Base-by-base conservation (phyloP, 2,888 invertebrate genomes). In the Trichacis sp. region DNA sequence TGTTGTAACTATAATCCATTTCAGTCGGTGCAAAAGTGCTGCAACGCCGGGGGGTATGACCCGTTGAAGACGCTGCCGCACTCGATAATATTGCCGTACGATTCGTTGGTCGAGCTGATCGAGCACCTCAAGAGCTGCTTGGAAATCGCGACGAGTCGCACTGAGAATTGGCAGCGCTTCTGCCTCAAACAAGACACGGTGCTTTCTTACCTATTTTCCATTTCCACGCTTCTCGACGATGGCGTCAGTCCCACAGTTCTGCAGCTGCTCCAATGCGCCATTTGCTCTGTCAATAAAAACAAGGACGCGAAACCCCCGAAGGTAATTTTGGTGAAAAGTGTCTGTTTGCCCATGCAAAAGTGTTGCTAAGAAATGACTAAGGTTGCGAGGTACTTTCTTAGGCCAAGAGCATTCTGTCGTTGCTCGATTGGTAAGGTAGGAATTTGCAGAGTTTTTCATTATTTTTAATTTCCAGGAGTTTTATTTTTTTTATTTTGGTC, bases 101-200 rank as follows among this genome's bases (percentile, higher is more conserved):
- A 97, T 84, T 91, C 93, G 3, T 88, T 97, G n/a, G 96, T 97
- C 3, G 93, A 94, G 72, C 88, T 98, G 57, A 96, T 98, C 78
- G 98, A 98, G 75, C 96, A 97, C 84, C 87, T 98, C 66, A 97
- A 97, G 86, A 92, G 94, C 2, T 97, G 97, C 76, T 91, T 94
- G 50, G 98, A 98, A 84, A 94, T 98, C 59, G 97, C 97, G 30
- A 90, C 92, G 51, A 91, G 92, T 52, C 91, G 98, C 53, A 95
- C 96, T 0, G 92, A 93, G 72, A 98, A 98, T 86, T 98, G 98
- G 98, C 97, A 98, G 84, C 89, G 92, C 78, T 94, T 93, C 82
- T 96, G 96, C 78, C 84, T 89, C 1, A 88, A 88, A 30, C 91
- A 93, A 76, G 89, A 89, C 69, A 91, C 92, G 2, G 89, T 97